Evolutionary conservation across 2,797 vertebrate genomes (phyloP).

Genomic region (Scyliorhinus canicula): DNA sequence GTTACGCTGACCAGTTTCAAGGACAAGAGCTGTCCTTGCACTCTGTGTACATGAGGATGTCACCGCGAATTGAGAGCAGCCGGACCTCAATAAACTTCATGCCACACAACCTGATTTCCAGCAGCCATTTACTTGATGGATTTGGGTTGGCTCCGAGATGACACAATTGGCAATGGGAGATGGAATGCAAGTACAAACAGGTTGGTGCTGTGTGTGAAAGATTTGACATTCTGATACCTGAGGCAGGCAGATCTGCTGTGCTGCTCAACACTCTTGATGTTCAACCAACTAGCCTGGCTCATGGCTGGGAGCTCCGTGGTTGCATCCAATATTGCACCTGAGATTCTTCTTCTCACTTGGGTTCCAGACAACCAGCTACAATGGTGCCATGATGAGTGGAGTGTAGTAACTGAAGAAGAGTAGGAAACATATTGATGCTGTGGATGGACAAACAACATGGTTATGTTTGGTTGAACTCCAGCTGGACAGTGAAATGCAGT

Average conservation of each 20-base stretch:
- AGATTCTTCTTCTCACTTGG: background rate
- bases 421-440: background rate
- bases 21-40: background rate
- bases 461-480: background rate
- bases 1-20: background rate
- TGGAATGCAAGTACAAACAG: background rate
- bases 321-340: background rate
- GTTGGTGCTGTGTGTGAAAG: background rate
- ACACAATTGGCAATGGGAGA: background rate
- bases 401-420: background rate
- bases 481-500: background rate
- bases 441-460: background rate
- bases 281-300: background rate
- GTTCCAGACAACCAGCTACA: background rate
- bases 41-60: background rate
- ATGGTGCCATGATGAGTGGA: background rate
- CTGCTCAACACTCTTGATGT: background rate
- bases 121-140: background rate
- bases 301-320: background rate
- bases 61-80: background rate
- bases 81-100: background rate
- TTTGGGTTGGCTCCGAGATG: background rate
- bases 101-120: background rate
- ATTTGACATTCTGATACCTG: background rate
- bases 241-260: background rate